These are phyloP conservation scores for Nautilus pompilius DNA, from an alignment of 1,140 invertebrate genomes.

Conservation along the genomic window DNA sequence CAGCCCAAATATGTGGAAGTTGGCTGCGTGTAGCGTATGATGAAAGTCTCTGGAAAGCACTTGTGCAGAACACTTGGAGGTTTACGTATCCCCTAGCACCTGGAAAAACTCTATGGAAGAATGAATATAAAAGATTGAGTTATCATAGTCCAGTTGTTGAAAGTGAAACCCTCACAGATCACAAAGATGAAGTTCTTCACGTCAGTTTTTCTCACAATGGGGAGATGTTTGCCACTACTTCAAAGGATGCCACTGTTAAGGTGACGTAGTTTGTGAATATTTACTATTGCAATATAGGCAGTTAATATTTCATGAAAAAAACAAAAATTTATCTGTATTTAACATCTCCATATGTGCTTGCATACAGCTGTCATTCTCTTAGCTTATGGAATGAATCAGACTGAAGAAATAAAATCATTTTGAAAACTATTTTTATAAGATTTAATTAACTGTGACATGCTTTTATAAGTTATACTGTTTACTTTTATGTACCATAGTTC, in stretches of 20 bases:
- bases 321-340: no score
- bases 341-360: no score
- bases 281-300: no score
- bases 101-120: slow-evolving; percentile 69
- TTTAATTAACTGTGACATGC: no score
- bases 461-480: background rate
- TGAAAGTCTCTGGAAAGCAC: slow-evolving; percentile 48
- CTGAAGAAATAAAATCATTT: background rate
- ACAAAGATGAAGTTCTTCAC: slow-evolving; percentile 66
- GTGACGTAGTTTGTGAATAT: no score
- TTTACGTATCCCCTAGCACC: slow-evolving; percentile 56
- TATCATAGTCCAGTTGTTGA: slow-evolving; percentile 72
- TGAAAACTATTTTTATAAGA: slow-evolving; percentile 1
- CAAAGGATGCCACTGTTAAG: slow-evolving; percentile 70
- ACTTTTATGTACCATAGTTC: background rate
- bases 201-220: slow-evolving; percentile 85
- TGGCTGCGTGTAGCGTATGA: slow-evolving; percentile 49
- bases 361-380: background rate
- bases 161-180: slow-evolving; percentile 71
- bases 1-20: slow-evolving; percentile 16
- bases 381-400: background rate
- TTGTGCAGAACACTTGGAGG: slow-evolving; percentile 49
- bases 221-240: slow-evolving; percentile 80
- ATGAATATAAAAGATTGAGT: slow-evolving; percentile 72
- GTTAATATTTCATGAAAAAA: no score